These are phyloP conservation scores for Nephrocerus scutellatus DNA, from an alignment of 2,888 invertebrate species.

Conservation along the genomic window DNA sequence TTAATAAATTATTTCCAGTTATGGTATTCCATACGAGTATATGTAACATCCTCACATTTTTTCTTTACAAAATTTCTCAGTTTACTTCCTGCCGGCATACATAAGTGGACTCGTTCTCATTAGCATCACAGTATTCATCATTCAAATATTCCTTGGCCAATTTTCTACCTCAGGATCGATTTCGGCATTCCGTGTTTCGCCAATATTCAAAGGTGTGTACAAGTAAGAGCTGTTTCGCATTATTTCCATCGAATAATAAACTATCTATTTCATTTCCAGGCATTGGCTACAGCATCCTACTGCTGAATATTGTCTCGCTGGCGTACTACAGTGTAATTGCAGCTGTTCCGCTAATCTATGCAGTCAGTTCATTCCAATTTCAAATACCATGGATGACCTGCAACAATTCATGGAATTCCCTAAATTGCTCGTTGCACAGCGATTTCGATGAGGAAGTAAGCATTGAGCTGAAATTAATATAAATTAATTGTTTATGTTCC, in stretches of 20 bases:
- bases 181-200: slow-evolving; percentile 72
- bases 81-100: slow-evolving; percentile 35
- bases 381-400: slow-evolving; percentile 75
- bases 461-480: too few species aligned
- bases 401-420: slow-evolving; percentile 72
- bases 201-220: slow-evolving; percentile 74
- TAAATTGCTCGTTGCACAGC: slow-evolving; percentile 35
- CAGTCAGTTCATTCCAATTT: slow-evolving; percentile 60
- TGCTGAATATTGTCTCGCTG: slow-evolving; percentile 73
- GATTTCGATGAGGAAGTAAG: slow-evolving; percentile 32
- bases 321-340: slow-evolving; percentile 78
- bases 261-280: slow-evolving; percentile 25
- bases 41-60: too few species aligned
- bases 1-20: too few species aligned
- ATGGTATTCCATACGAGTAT: not conserved
- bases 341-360: slow-evolving; percentile 75
- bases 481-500: too few species aligned
- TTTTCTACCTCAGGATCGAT: slow-evolving; percentile 75
- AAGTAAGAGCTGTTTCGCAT: not conserved
- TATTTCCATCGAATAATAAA: not conserved
- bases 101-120: slow-evolving; percentile 34
- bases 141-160: slow-evolving; percentile 82
- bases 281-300: slow-evolving; percentile 62
- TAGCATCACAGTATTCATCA: slow-evolving; percentile 71
- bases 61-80: slow-evolving; percentile 21